Conservation (phyloP, 2,888 invertebrate species). For the Meliscaeva auricollis region DNA sequence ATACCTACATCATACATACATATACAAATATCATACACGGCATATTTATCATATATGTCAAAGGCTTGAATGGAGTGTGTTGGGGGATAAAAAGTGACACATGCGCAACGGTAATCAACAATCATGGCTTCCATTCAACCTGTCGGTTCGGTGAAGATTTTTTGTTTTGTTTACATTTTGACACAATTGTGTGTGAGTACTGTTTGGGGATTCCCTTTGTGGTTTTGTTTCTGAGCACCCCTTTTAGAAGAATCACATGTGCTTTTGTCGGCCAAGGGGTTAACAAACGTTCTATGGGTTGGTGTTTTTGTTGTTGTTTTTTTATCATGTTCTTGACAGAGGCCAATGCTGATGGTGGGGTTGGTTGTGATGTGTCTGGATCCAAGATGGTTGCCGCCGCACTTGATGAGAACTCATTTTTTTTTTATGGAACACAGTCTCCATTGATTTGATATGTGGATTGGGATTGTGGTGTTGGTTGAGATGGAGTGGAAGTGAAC, state of each 20-base stretch:
- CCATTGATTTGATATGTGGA: slow-evolving; percentile 38
- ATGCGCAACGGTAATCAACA: slow-evolving; percentile 54
- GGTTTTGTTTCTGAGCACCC: slow-evolving; percentile 41
- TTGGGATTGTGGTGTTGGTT: slow-evolving; percentile 51
- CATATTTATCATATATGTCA: slow-evolving; percentile 1
- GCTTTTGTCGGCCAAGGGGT: slow-evolving; percentile 63
- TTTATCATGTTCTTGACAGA: slow-evolving; percentile 26
- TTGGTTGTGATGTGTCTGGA: slow-evolving; percentile 58
- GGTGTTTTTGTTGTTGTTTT: slow-evolving; percentile 18
- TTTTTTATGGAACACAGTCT: slow-evolving; percentile 67
- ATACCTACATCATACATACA: background rate
- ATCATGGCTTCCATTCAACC: slow-evolving; percentile 75
- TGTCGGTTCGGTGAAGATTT: slow-evolving; percentile 57
- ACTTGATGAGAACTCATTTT: slow-evolving; percentile 63
- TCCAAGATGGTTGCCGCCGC: slow-evolving; percentile 74
- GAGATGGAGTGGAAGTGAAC: slow-evolving; percentile 57
- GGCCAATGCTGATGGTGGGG: slow-evolving; percentile 2
- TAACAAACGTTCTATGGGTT: slow-evolving; percentile 71
- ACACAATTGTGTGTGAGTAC: slow-evolving; percentile 50
- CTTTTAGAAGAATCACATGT: slow-evolving; percentile 68
- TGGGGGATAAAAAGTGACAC: slow-evolving; percentile 17
- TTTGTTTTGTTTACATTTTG: slow-evolving; percentile 74
- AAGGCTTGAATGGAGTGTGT: slow-evolving; percentile 43
- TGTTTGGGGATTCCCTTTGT: slow-evolving; percentile 73
- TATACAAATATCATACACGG: background rate